Evolutionary conservation across 2,888 invertebrate genomes (phyloP), one percentile per base, ranked within the genome.

Genomic region (Agrochola lota): DNA sequence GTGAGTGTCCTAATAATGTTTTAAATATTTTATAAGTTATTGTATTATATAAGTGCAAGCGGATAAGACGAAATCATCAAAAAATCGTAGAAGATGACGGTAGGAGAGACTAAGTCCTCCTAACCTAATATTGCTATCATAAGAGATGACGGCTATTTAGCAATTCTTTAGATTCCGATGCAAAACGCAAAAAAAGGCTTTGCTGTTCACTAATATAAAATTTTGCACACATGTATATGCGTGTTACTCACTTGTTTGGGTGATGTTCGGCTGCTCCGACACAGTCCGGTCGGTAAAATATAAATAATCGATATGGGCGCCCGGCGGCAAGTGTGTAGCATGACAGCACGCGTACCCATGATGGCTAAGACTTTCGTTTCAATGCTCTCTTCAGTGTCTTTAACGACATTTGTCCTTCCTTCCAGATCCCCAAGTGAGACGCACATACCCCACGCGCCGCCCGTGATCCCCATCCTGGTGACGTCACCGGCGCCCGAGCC

Each of bases 391-490:
- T 20, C 23, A 17, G 20, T 23, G n/a, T 64, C 1, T 46, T 17
- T 40, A 75, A 81, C 35, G 1, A 2, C 35, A 52, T 12, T 11
- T 23, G 35, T 59, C 9, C 15, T 77, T 20, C 71, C 40, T 91
- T 91, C 26, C 92, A 96, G 96, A 90, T 95, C 95, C 55, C 94
- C 95, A 72, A 96, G 95, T 87, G 94, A 94, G 49, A 91, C 93
- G 72, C 91, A 93, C 79, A 91, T 94, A 72, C 12, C 26, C 9
- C 91, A 88, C 64, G 93, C 93, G 77, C 87, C 88, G 49, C 92
- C 93, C 73, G 93, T 94, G 79, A 95, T 96, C 84, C 96, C 96
- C 23, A 96, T 96, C 86, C 91, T 96, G 78, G 96, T 96, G 91
- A 96, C 95, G 88, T 94, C 95, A 70, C 91, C 95, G 26, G 96